Evolutionary conservation across 1,140 invertebrate genomes (phyloP), one percentile per base, ranked within the genome.

Genomic region (Microplitis demolitor): DNA sequence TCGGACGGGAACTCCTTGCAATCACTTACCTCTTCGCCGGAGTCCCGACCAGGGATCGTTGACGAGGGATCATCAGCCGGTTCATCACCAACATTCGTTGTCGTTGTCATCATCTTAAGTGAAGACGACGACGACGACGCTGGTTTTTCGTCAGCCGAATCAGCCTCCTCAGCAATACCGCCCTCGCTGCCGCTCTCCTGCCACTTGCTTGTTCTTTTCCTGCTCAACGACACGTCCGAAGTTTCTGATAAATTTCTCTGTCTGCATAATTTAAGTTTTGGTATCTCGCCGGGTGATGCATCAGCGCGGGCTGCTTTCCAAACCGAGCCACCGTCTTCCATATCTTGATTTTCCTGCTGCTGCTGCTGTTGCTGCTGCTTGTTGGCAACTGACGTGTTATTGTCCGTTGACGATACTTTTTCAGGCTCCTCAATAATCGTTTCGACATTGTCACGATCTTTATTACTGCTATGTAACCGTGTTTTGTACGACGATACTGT

Each of bases 261-360:
- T 71, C 88, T 81, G 71, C 87, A 88, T 37, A 89, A 78, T 74
- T 88, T 89, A 4, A 89, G 74, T 75, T 88, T 89, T 62, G 88
- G 87, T 77, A 89, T 89, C 78, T 88, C 87, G 4, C 88, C 88
- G 11, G 87, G 87, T 0, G 87, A 88, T 8, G 87, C 88, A 76
- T 89, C 88, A 0, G 87, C 84, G 77, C 87, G 83, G 60, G 88
- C 86, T n/a, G 89, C 87, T 80, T 89, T 88, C 88, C 88, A 89
- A 9, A 88, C 83, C 4, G 84, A 86, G 8, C 82, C 83, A 37
- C 51, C 66, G 9, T 66, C 39, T 45, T 45, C 39, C 6, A 45
- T 45, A 6, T 45, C 74, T 14, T 81, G 78, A 51, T 78, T 76
- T 39, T 82, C 80, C 64, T 80, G 76, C 31, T 45, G 16, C 33